Conservation (phyloP, 2,113 vertebrate genomes). For the Oreotrochilus melanogaster region DNA sequence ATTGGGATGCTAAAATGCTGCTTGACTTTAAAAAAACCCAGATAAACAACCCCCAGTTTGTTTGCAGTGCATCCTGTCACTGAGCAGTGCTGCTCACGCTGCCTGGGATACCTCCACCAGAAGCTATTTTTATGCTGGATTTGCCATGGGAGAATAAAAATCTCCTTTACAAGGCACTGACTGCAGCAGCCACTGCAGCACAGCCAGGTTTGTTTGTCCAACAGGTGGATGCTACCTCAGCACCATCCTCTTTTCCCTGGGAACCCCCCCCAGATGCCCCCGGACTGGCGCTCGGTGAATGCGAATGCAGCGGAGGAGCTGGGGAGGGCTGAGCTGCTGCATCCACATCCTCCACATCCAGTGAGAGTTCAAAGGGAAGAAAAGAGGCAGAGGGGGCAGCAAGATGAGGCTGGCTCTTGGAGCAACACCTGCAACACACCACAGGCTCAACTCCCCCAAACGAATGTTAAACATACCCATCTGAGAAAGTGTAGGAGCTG, state of each 20-base stretch:
- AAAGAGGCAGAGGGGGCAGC: neutral
- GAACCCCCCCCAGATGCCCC: neutral
- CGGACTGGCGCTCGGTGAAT: neutral
- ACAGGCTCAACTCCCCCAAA: neutral
- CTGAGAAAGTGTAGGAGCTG: neutral
- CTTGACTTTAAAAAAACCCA: neutral
- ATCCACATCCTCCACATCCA: neutral
- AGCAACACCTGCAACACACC: neutral
- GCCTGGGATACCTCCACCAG: neutral
- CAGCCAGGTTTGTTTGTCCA: neutral
- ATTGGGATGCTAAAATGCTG: neutral
- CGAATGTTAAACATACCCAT: neutral
- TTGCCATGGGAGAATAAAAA: neutral
- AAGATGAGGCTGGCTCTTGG: neutral
- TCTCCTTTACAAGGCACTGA: neutral
- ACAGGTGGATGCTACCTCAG: neutral
- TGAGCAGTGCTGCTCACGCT: fast-evolving
- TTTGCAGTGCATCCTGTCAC: neutral
- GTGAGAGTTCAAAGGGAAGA: neutral
- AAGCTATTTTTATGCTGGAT: slow-evolving; percentile 5
- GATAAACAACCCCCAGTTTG: neutral
- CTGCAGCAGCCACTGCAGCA: slow-evolving; percentile 25
- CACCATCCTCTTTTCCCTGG: neutral
- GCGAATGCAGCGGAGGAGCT: neutral
- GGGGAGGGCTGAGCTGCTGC: neutral